Base-by-base conservation (phyloP, 2,113 vertebrate genomes). In the Onychostoma macrolepis region DNA sequence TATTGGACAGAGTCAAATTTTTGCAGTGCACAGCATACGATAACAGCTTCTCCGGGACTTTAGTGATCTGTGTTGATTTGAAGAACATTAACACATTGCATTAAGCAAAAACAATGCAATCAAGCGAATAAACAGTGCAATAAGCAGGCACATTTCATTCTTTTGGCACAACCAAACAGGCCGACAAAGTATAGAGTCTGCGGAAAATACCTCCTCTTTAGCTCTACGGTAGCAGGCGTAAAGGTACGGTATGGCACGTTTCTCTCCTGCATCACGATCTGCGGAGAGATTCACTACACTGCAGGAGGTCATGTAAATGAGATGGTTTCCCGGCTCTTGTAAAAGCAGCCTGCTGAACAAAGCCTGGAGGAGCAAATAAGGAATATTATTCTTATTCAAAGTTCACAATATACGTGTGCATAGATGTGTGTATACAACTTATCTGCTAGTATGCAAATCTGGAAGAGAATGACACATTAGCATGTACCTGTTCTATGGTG, bases 1-100 rank as follows among this genome's bases (percentile, higher is more conserved):
- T 92, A 89, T 99, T 98, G 0, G 97, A 98, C 83, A 99, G 95
- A 0, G 96, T 95, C 89, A 99, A 95, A 88, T 97, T 96, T 85
- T 97, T 97, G 91, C 98, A 99, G 88, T 96, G 97, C 65, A 99
- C 92, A 0, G 98, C 98, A 0, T 96, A 99, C 0, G 97, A 95
- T 72, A 99, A 94, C 43, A 99, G 93, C 87, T 99, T 98, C 94
- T 99, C 98, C 0, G 98, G 98, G 45, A 99, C 98, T 92, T 99
- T 99, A 56, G 96, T 99, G 87, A 99, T 96, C 98, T 99, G 92
- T 0, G 15, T 56, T 4, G 78, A 82, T 76, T 43, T 84, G 48
- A 88, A 61, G 11, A 8, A 80, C 45, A 87, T 41, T n/a, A 4
- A 43, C 30, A 38, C 65, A 48, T 82, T 28, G 1, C 19, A 24